Percentiles rank a stretch among this genome's conserved stretches.
These are phyloP conservation scores for Paragorgia papillata DNA, from an alignment of 92 coral and sea anemone species.

Conservation along the genomic window DNA sequence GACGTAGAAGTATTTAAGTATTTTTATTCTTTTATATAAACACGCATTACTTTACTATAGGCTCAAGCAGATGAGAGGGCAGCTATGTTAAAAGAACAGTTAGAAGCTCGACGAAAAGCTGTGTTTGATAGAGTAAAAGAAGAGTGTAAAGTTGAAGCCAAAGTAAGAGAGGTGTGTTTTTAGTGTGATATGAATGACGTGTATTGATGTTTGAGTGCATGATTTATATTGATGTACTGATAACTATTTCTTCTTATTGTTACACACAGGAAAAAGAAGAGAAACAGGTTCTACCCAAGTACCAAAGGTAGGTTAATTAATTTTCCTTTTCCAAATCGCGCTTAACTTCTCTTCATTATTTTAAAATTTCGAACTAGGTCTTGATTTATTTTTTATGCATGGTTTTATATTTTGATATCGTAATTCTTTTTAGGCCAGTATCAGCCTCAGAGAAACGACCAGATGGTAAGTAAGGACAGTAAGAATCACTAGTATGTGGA, in stretches of 20 bases:
- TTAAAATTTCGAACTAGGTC: no score
- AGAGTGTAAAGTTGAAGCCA: slow-evolving; percentile 71
- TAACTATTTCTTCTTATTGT: background rate
- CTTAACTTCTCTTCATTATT: no score
- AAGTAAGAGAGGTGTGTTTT: slow-evolving; percentile 72
- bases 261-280: slow-evolving; percentile 50
- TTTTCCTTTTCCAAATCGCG: no score
- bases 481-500: no score
- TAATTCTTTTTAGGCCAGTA: no score
- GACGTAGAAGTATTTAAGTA: no score
- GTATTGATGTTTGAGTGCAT: no score
- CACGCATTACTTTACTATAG: no score
- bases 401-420: no score
- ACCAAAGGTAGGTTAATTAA: slow-evolving; percentile 22
- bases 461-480: slow-evolving; percentile 4
- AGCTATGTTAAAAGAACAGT: slow-evolving; percentile 81
- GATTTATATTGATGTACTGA: background rate
- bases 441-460: slow-evolving; percentile 17
- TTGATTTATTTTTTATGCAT: no score
- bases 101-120: slow-evolving; percentile 79
- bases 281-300: slow-evolving; percentile 6
- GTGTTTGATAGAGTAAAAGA: slow-evolving; percentile 74
- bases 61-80: slow-evolving; percentile 98
- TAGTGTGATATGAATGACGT: no score
- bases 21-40: no score